Evolutionary conservation across 2,797 vertebrate genomes (phyloP).

Genomic region (Orestias chungarensis): DNA sequence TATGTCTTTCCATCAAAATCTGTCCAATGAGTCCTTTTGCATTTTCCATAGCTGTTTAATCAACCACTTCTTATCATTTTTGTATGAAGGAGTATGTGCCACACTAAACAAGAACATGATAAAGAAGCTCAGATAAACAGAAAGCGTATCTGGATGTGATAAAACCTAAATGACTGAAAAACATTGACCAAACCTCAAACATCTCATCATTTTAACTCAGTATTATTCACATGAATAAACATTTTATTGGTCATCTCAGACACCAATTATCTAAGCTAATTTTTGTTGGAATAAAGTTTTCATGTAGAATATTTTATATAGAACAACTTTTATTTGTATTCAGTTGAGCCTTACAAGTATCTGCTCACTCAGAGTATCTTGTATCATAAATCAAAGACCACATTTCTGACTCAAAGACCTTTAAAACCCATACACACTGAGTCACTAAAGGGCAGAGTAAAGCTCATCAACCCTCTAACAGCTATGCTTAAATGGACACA

Average conservation of each 20-base stretch:
- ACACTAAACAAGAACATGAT: not conserved
- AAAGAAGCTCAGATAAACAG: not conserved
- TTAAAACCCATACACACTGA: not conserved
- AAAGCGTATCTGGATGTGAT: not conserved
- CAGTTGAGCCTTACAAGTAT: not conserved
- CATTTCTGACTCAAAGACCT: conserved; percentile 12
- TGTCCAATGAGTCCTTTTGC: not conserved
- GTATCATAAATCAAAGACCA: conserved; percentile 3
- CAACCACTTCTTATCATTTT: not conserved
- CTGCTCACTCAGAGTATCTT: conserved; percentile 13
- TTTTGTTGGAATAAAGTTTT: not conserved
- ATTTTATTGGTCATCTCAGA: not conserved
- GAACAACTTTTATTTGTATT: not conserved
- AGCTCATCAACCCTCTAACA: conserved; percentile 3
- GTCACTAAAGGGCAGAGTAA: conserved; percentile 11
- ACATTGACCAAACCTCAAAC: not conserved
- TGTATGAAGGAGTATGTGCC: not conserved
- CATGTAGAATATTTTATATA: not conserved
- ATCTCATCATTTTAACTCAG: not conserved
- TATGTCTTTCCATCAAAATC: not conserved
- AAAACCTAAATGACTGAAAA: too few species aligned
- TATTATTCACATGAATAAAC: not conserved
- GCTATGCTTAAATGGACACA: conserved; percentile 22
- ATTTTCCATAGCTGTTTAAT: not conserved
- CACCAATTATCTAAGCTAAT: not conserved